phyloP scores from a whole-genome alignment of 2,797 vertebrate genomes.

The Tolypeutes matacus region DNA sequence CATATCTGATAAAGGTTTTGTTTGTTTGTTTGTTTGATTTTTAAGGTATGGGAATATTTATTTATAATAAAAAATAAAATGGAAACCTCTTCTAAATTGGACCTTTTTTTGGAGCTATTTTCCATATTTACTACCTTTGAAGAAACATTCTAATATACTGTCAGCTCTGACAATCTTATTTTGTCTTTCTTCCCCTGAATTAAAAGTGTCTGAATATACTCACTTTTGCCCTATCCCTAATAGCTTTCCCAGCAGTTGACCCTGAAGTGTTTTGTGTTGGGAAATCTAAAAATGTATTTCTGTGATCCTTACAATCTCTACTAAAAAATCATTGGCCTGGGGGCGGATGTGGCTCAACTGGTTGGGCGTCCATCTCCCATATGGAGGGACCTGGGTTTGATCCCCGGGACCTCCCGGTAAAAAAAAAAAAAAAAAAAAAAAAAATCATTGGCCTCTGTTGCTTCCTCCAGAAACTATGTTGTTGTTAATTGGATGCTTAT shows the following conservation, averaged over 20 bases:
- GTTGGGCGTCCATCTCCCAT: too few relatives aligned
- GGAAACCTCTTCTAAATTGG: neutral
- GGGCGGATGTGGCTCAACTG: too few relatives aligned
- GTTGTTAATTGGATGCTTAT: neutral
- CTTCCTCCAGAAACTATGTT: neutral
- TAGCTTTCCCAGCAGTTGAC: conserved; percentile 13
- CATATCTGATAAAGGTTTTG: too few relatives aligned
- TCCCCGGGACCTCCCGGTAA: too few relatives aligned
- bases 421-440: too few relatives aligned
- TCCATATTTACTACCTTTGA: neutral
- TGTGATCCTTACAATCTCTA: neutral
- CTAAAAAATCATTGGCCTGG: too few relatives aligned
- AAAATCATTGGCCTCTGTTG: fast-evolving
- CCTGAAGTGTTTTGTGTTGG: neutral
- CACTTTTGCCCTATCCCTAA: neutral
- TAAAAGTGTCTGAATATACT: neutral
- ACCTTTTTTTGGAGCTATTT: neutral
- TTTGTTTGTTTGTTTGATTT: too few relatives aligned
- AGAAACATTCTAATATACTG: neutral
- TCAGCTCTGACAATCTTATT: neutral
- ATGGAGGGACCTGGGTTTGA: too few relatives aligned
- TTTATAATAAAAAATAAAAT: neutral
- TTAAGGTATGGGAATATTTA: neutral
- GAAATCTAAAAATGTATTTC: conserved; percentile 43
- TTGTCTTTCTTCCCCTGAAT: neutral